phyloP scores from a whole-genome alignment of 2,888 invertebrate species.

The Agrochola circellaris region DNA sequence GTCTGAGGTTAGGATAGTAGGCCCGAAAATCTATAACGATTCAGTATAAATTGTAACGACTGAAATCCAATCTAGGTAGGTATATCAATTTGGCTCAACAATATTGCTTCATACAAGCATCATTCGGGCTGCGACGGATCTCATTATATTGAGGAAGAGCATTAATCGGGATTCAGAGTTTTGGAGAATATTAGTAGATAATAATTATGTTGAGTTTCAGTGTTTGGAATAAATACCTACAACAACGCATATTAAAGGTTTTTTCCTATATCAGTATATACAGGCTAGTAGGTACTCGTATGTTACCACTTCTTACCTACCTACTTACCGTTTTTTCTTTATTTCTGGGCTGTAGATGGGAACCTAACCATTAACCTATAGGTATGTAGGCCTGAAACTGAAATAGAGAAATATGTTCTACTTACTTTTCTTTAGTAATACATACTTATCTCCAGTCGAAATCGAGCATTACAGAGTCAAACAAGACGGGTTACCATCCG shows the following conservation, averaged over 20 bases:
- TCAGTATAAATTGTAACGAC: neutral
- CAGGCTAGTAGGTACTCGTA: neutral
- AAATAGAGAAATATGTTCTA: neutral
- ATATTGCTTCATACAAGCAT: constrained; percentile 28
- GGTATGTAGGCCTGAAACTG: neutral
- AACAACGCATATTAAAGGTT: too few relatives aligned
- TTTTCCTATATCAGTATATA: neutral
- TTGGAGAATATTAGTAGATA: neutral
- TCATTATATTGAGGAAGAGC: constrained; percentile 20
- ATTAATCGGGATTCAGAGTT: constrained; percentile 27
- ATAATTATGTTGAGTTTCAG: neutral
- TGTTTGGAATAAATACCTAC: neutral
- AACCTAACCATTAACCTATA: too few relatives aligned
- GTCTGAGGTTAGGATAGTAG: neutral
- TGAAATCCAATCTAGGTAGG: neutral
- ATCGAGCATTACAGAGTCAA: too few relatives aligned
- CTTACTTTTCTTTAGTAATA: too few relatives aligned
- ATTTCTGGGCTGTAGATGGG: neutral
- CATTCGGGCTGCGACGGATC: constrained; percentile 11
- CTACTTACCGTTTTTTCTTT: neutral
- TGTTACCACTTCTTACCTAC: neutral
- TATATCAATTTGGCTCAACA: constrained; percentile 25
- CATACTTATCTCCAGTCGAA: too few relatives aligned
- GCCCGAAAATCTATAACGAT: neutral
- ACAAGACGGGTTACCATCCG: too few relatives aligned